Conservation (phyloP, 2,888 invertebrate species). For the Molorchus minor region DNA sequence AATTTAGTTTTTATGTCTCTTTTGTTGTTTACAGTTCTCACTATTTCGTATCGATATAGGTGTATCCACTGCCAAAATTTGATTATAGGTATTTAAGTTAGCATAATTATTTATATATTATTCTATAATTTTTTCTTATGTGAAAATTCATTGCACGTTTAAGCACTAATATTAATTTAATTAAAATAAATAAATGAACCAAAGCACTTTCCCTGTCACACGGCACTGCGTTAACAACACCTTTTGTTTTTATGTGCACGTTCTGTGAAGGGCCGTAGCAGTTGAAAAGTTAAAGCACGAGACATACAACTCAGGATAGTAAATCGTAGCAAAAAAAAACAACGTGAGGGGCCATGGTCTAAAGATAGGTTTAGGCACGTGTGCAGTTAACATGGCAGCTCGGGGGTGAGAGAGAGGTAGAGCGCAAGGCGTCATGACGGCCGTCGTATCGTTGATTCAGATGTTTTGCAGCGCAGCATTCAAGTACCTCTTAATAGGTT, state of each 20-base stretch:
- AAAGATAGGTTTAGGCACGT: slow-evolving; percentile 63
- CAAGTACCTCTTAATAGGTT: slow-evolving; percentile 12
- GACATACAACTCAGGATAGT: slow-evolving; percentile 16
- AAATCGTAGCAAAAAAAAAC: slow-evolving; percentile 40
- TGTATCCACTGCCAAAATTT: too few species aligned
- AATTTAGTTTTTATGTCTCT: too few species aligned
- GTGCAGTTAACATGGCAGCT: slow-evolving; percentile 47
- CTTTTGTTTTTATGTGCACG: slow-evolving; percentile 7
- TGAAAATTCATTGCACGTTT: not conserved
- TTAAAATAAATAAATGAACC: not conserved
- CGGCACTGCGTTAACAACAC: slow-evolving; percentile 1
- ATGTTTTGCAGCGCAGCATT: slow-evolving; percentile 35
- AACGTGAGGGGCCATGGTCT: slow-evolving; percentile 61
- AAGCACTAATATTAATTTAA: not conserved
- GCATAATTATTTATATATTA: too few species aligned
- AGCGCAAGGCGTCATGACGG: slow-evolving; percentile 43
- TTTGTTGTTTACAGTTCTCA: too few species aligned
- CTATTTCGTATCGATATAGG: too few species aligned
- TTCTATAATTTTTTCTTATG: too few species aligned
- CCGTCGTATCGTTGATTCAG: slow-evolving; percentile 45
- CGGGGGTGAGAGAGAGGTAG: slow-evolving; percentile 40
- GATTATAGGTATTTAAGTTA: too few species aligned
- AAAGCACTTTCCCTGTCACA: not conserved
- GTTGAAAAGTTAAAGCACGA: slow-evolving; percentile 13
- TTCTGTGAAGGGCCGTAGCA: slow-evolving; percentile 8